These are phyloP conservation scores for Falco peregrinus DNA, from an alignment of 2,797 vertebrate genomes.

Conservation along the genomic window DNA sequence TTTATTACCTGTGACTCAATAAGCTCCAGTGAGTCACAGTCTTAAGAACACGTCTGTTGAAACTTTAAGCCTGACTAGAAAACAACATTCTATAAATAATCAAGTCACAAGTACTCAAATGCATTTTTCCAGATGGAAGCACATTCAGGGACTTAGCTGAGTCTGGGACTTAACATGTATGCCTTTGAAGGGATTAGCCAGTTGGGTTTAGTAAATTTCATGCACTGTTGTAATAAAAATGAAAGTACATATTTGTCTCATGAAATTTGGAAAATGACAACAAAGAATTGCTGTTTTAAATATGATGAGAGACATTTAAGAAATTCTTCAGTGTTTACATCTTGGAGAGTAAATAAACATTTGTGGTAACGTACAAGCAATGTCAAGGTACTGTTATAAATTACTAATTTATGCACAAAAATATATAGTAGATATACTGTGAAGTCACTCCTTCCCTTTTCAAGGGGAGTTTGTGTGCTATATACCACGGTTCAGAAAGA, in stretches of 20 bases:
- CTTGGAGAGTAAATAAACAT: background rate
- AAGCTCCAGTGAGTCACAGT: background rate
- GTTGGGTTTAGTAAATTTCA: background rate
- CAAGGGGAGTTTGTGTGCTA: background rate
- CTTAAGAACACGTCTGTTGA: background rate
- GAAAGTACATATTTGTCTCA: background rate
- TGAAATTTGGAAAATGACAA: background rate
- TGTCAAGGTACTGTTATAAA: background rate
- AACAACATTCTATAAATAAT: conserved; percentile 34
- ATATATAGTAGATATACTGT: background rate
- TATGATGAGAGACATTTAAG: background rate
- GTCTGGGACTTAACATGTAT: background rate
- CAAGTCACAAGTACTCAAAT: background rate
- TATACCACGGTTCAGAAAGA: background rate
- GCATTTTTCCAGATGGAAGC: background rate
- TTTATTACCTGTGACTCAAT: conserved; percentile 32
- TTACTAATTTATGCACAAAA: background rate
- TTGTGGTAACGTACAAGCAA: background rate
- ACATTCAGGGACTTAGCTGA: background rate
- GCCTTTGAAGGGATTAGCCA: background rate
- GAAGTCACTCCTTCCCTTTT: background rate
- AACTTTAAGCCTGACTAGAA: conserved; percentile 11
- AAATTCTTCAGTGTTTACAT: background rate
- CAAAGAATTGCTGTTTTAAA: background rate
- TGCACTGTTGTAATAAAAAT: background rate